Conservation (phyloP, 2,113 vertebrate species). For the Strigops habroptila region DNA sequence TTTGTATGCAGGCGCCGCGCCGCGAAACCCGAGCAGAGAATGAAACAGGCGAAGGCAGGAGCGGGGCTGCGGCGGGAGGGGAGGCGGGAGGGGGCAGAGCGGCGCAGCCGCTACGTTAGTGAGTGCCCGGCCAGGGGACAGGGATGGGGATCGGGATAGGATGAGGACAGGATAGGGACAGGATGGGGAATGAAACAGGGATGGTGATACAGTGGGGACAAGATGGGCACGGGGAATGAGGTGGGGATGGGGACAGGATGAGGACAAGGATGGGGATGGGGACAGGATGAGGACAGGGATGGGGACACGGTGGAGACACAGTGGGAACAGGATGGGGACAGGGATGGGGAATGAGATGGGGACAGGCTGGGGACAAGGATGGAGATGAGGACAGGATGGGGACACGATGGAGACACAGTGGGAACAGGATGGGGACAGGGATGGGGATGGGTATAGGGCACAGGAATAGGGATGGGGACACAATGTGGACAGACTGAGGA, state of each 20-base stretch:
- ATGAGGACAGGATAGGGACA: background rate
- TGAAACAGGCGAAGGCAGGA: background rate
- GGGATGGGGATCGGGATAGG: background rate
- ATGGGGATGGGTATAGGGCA: no score
- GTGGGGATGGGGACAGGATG: background rate
- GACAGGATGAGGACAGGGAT: background rate
- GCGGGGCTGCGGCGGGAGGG: background rate
- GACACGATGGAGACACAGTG: background rate
- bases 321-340: background rate
- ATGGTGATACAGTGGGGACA: background rate
- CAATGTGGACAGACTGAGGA: background rate
- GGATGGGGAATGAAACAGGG: background rate
- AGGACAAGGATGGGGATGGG: background rate
- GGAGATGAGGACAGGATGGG: background rate
- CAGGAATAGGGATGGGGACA: background rate
- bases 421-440: background rate
- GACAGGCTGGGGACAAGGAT: no score
- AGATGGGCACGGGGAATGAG: background rate
- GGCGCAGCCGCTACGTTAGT: background rate
- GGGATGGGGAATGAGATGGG: no score
- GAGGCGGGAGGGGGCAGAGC: background rate
- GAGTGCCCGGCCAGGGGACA: background rate
- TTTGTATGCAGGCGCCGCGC: conserved; percentile 39
- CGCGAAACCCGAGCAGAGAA: background rate
- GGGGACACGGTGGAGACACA: no score